Percentiles rank a stretch among this genome's conserved stretches.
Evolutionary conservation across 2,888 invertebrate species (phyloP).

Genomic region (Parascotia fuliginaria): DNA sequence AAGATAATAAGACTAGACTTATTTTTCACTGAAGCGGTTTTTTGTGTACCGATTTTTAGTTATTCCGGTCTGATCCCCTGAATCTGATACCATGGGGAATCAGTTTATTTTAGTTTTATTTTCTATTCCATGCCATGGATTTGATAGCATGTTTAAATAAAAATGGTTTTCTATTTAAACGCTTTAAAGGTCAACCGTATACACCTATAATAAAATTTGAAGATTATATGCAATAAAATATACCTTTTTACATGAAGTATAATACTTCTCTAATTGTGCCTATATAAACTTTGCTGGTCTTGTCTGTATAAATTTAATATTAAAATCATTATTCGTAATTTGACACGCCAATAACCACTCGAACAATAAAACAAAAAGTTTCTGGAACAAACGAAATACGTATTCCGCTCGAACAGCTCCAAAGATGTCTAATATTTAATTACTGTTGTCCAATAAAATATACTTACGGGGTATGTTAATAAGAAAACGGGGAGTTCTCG

Average conservation of each 20-base stretch:
- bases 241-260: constrained; percentile 35
- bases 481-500: constrained; percentile 56
- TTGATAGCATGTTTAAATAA: constrained; percentile 9
- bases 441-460: constrained; percentile 60
- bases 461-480: constrained; percentile 66
- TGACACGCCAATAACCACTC: constrained; percentile 15
- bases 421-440: constrained; percentile 58
- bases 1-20: constrained; percentile 33
- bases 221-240: no score
- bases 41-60: constrained; percentile 16
- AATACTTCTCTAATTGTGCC: no score
- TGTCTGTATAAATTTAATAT: constrained; percentile 19
- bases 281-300: constrained; percentile 18
- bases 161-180: no score
- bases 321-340: constrained; percentile 26
- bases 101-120: no score
- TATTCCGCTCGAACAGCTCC: constrained; percentile 20
- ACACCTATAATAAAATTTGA: no score
- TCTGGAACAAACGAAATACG: constrained; percentile 7
- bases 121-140: not conserved
- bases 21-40: constrained; percentile 36
- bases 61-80: no score
- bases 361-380: constrained; percentile 18
- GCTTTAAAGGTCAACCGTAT: no score
- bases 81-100: no score